Base-by-base conservation (phyloP, 2,888 invertebrate genomes). In the Orchesella flavescens region DNA sequence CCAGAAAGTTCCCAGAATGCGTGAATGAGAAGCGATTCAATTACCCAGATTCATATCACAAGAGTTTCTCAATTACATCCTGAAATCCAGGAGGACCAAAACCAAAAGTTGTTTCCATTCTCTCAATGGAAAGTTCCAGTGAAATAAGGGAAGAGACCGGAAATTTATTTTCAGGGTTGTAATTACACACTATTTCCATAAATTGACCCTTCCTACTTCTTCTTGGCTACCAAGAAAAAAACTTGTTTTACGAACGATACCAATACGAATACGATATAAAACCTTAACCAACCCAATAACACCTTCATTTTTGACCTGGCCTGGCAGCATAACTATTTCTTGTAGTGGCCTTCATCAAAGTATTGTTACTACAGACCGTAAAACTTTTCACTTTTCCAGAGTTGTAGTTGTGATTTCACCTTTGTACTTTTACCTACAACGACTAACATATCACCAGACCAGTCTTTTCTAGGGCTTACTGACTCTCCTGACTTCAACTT, bases 91-190 rank as follows among this genome's bases (percentile, higher is more conserved):
- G 34, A 43, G 44, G 17, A 21, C 46, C 13, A 13, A 21, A 19
- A 34, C 34, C 59, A 59, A 21, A 17, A 59, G 59, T 59, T 2
- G 1, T n/a, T n/a, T 59, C 3, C 59, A 19, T 59, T 21, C 59
- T 12, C 17, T 21, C 59, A 59, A 13, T 17, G 13, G 53, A 53
- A 53, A 53, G n/a, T 53, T n/a, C 2, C n/a, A 5, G n/a, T 72
- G 61, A 21, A 61, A 53, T 4, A 15, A 23, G 55, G 34, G 3
- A 69, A 69, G 23, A 19, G 46, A 65, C 19, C 61, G 61, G 59
- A 78, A 76, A 76, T 77, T 49, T 69, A 77, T 78, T 69, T 78
- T 44, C 34, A 43, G 44, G 53, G 61, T 17, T 63, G 79, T 79
- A 72, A 72, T 71, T 79, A 72, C 53, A 71, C 21, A 23, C 10